Base-by-base conservation (phyloP, 2,797 vertebrate species). In the Anomalospiza imberbis region DNA sequence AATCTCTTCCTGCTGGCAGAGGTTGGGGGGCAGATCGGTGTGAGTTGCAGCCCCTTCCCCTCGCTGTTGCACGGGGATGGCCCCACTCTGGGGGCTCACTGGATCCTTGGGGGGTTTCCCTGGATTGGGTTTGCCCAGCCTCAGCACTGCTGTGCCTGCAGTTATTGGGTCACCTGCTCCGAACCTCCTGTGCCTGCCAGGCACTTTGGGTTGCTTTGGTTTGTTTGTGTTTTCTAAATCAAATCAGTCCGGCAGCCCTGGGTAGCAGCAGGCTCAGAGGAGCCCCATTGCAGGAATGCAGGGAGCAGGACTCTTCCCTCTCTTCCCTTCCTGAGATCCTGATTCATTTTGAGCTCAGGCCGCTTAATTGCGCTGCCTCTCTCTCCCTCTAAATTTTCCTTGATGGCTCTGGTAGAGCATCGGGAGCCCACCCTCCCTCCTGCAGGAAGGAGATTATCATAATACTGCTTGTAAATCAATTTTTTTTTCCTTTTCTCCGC, bases 401-500 rank as follows among this genome's bases (percentile, higher is more conserved):
- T 83, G 97, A 94, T 88, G 94, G 78, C 91, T 86, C 11, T 71
- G 95, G 91, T 77, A 81, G 93, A 62, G 84, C 63, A 22, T 50
- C 31, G 62, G 95, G 93, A 95, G 93, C 88, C 96, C 78, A 68
- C 90, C 84, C 96, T 88, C 94, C 93, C 95, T 96, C 95, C 94
- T 85, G 93, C 92, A 93, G 95, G 93, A 96, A 94, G 90, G 74
- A 96, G 96, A 96, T 96, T 80, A 96, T 97, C 97, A 96, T 97
- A 97, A 89, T 95, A 92, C 77, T 47, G 95, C 96, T 97, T 97
- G 96, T 96, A 97, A 97, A 98, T 97, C 97, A 96, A 89, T 97
- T 97, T 97, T 96, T 28, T 44, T 61, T 63, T 7, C 87, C 50
- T 67, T 89, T 84, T 93, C 92, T 95, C 85, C 3, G 54, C 91